Conservation (phyloP, 2,888 invertebrate genomes). For the Macaria liturata region DNA sequence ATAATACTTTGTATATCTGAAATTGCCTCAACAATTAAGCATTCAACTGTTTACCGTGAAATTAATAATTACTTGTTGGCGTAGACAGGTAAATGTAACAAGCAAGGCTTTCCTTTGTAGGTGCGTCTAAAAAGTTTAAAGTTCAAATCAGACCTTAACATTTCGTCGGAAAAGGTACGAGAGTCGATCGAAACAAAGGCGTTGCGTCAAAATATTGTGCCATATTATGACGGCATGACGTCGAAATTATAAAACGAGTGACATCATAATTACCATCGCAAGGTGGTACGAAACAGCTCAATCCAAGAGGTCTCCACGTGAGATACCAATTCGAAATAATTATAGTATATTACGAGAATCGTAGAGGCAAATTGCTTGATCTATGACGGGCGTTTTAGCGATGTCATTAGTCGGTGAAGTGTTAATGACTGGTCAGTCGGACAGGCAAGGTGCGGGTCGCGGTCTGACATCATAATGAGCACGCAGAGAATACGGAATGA, state of each 20-base stretch:
- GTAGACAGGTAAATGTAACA: conserved; percentile 49
- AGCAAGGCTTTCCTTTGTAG: conserved; percentile 39
- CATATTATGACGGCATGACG: conserved; percentile 36
- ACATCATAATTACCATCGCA: conserved; percentile 29
- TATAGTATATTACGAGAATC: conserved; percentile 16
- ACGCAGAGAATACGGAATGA: conserved; percentile 69
- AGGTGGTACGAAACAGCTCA: conserved; percentile 17
- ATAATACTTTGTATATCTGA: too few relatives aligned
- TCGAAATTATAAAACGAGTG: conserved; percentile 28
- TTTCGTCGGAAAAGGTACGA: conserved; percentile 32
- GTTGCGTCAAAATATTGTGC: conserved; percentile 39
- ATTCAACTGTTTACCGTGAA: not conserved
- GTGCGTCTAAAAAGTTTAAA: conserved; percentile 33
- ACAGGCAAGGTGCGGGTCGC: conserved; percentile 51
- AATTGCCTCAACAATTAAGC: not conserved
- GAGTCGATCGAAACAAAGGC: conserved; percentile 23
- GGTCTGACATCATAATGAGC: conserved; percentile 59
- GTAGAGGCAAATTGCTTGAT: conserved; percentile 24
- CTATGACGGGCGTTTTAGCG: conserved; percentile 24
- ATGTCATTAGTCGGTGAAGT: conserved; percentile 28
- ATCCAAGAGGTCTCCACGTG: conserved; percentile 10
- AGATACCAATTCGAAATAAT: conserved; percentile 16
- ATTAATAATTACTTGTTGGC: conserved; percentile 39
- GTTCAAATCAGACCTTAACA: conserved; percentile 42
- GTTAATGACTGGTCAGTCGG: conserved; percentile 34